phyloP scores from a whole-genome alignment of 2,113 vertebrate genomes.

The Monopterus albus region DNA sequence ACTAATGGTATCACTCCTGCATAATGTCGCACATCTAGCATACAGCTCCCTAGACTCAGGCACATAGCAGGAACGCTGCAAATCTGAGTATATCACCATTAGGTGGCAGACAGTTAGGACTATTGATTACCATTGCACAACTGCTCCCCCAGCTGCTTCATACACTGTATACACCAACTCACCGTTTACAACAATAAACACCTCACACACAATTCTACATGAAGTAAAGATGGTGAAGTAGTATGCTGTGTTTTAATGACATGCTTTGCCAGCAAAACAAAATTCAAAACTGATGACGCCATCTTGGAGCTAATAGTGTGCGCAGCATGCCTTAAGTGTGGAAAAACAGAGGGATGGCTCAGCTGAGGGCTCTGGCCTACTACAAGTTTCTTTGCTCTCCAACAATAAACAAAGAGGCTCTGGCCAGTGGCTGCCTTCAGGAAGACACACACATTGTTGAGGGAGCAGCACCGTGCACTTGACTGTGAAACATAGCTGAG shows the following conservation, averaged over 20 bases:
- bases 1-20: conserved; percentile 55
- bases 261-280: conserved; percentile 8
- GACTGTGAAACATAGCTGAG: conserved; percentile 7
- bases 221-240: background rate
- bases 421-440: conserved; percentile 30
- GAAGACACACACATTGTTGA: conserved; percentile 50
- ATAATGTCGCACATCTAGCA: conserved; percentile 67
- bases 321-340: conserved; percentile 43
- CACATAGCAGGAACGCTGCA: conserved; percentile 32
- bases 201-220: background rate
- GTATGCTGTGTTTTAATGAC: background rate
- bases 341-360: conserved; percentile 55
- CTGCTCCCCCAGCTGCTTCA: conserved; percentile 34
- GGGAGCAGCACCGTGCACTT: conserved; percentile 18
- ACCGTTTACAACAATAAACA: background rate
- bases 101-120: conserved; percentile 51
- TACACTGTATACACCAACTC: conserved; percentile 26
- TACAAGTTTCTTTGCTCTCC: conserved; percentile 40
- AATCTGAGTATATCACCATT: conserved; percentile 48
- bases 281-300: conserved; percentile 55
- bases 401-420: conserved; percentile 76
- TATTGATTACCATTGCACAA: conserved; percentile 79
- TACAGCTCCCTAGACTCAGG: conserved; percentile 42
- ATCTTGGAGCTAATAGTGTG: conserved; percentile 44
- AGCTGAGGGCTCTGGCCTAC: conserved; percentile 50